These are phyloP conservation scores for Sylvilagus bachmani DNA, from an alignment of 2,113 vertebrate genomes.

Conservation along the genomic window DNA sequence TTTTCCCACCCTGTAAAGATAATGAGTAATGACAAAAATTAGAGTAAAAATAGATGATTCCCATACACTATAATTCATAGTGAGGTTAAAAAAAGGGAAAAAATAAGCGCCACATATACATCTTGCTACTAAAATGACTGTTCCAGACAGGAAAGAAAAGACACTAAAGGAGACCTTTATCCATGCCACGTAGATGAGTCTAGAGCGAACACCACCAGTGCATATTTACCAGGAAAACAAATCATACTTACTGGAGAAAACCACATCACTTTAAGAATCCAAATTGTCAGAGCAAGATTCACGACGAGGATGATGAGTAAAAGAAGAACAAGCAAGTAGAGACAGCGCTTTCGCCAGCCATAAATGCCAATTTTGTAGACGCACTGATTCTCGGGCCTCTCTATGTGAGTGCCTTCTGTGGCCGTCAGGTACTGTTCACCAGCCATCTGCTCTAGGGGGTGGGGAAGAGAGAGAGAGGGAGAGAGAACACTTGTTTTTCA, in stretches of 20 bases:
- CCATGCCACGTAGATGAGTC: not conserved
- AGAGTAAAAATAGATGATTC: not conserved
- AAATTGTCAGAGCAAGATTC: constrained; percentile 97
- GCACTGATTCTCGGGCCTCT: constrained; percentile 89
- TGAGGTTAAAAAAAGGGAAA: not conserved
- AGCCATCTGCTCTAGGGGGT: constrained; percentile 91
- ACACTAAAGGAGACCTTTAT: not conserved
- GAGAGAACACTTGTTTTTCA: not conserved
- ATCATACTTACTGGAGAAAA: constrained; percentile 94
- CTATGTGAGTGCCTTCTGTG: constrained; percentile 90
- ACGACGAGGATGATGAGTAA: constrained; percentile 95
- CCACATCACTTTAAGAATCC: constrained; percentile 99
- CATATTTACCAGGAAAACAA: not conserved
- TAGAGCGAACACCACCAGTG: not conserved
- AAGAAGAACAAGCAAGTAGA: constrained; percentile 97
- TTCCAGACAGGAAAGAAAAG: constrained; percentile 40
- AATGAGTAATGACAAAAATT: constrained; percentile 1
- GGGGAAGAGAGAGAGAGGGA: no score
- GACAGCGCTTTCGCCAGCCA: constrained; percentile 99
- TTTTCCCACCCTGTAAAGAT: not conserved
- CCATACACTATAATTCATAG: not conserved
- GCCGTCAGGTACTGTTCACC: constrained; percentile 94
- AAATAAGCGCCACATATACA: not conserved
- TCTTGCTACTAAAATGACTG: constrained; percentile 46
- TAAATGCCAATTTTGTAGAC: constrained; percentile 98